Evolutionary conservation across 1,140 invertebrate species (phyloP).

Genomic region (Geopemphigus sp.): DNA sequence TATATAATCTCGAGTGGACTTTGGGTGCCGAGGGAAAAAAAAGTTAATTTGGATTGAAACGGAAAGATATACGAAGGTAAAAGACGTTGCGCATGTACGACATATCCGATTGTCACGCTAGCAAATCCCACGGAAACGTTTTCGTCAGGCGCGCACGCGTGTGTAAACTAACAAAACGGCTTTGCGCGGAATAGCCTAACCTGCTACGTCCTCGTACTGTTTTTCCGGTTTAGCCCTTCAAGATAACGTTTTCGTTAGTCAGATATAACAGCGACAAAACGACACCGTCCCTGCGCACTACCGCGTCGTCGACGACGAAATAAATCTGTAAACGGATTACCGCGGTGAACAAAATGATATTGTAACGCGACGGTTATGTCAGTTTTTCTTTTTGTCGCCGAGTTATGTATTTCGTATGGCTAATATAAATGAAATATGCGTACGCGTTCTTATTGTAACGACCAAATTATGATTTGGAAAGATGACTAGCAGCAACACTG

Average conservation of each 20-base stretch:
- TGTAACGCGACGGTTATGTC: too few relatives aligned
- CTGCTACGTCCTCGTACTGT: too few relatives aligned
- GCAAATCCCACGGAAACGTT: constrained; percentile 28
- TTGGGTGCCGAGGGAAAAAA: not conserved
- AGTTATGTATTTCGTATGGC: too few relatives aligned
- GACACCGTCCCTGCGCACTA: too few relatives aligned
- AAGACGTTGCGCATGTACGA: not conserved
- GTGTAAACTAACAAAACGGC: constrained; percentile 11
- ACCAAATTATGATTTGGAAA: too few relatives aligned
- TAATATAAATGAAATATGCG: too few relatives aligned
- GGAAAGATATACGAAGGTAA: not conserved
- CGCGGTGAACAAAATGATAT: not conserved
- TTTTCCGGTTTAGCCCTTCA: not conserved
- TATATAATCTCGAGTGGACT: not conserved
- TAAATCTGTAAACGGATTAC: not conserved
- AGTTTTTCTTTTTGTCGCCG: too few relatives aligned
- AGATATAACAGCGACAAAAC: not conserved
- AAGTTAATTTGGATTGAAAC: constrained; percentile 5
- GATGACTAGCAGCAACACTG: too few relatives aligned
- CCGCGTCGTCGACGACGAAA: not conserved
- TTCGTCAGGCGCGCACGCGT: not conserved
- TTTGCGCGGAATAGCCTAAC: not conserved
- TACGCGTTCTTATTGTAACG: too few relatives aligned
- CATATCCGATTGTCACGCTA: not conserved
- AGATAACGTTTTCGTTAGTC: constrained; percentile 12